Evolutionary conservation across 2,797 vertebrate genomes (phyloP).

Genomic region (Cichlasoma orientale): DNA sequence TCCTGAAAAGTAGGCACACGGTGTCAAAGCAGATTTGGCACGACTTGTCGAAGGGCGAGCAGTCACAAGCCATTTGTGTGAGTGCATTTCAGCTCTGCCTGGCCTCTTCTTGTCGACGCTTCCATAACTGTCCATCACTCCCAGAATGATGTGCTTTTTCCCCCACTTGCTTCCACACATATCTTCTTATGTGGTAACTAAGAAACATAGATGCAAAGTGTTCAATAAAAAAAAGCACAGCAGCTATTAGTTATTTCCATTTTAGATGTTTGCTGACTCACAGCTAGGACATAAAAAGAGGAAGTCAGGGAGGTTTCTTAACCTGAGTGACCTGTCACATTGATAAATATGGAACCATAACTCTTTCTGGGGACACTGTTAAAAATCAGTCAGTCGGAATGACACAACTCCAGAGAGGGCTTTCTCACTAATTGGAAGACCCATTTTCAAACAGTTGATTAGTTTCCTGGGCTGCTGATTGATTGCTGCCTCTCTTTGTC

Average conservation of each 20-base stretch:
- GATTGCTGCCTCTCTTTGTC: conserved; percentile 66
- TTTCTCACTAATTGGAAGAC: conserved; percentile 73
- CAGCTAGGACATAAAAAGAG: neutral
- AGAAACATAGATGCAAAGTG: neutral
- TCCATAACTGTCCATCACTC: conserved; percentile 64
- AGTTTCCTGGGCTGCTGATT: conserved; percentile 71
- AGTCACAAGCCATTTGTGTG: conserved; percentile 71
- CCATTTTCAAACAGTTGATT: conserved; percentile 66
- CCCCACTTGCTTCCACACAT: neutral
- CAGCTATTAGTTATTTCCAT: conserved; percentile 27
- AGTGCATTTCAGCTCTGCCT: conserved; percentile 42
- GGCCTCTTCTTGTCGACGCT: conserved; percentile 52
- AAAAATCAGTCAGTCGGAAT: conserved; percentile 26
- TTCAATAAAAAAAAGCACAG: conserved; percentile 24
- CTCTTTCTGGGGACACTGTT: neutral
- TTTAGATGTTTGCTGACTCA: neutral
- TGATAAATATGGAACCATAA: conserved; percentile 33
- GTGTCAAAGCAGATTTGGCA: conserved; percentile 66
- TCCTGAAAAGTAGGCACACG: conserved; percentile 70
- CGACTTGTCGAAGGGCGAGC: conserved; percentile 51
- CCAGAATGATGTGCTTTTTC: conserved; percentile 23
- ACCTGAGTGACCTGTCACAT: conserved; percentile 4
- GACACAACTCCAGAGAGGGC: conserved; percentile 50
- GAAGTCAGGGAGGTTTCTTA: neutral
- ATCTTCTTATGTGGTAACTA: neutral